Conservation (phyloP, 2,888 invertebrate species). For the Pseudoips prasinana region DNA sequence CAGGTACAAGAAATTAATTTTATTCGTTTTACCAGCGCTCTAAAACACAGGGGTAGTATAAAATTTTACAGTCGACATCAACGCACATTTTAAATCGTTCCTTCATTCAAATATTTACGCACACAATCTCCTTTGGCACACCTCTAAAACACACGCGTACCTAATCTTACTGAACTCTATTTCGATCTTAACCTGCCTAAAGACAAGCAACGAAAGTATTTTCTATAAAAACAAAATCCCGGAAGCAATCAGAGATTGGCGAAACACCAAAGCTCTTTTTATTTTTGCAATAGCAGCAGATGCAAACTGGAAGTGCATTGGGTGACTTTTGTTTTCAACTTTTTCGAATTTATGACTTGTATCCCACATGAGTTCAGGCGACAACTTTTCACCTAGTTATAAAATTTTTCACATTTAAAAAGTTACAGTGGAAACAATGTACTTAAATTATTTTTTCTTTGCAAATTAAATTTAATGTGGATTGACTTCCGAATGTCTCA, state of each 20-base stretch:
- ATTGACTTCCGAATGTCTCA: slow-evolving; percentile 7
- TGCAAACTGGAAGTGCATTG: slow-evolving; percentile 39
- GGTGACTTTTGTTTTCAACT: slow-evolving; percentile 51
- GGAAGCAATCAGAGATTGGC: slow-evolving; percentile 32
- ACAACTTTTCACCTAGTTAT: slow-evolving; percentile 55
- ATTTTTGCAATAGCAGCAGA: slow-evolving; percentile 29
- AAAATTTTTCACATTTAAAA: slow-evolving; percentile 36
- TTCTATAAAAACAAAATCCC: slow-evolving; percentile 16
- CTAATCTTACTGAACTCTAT: no score
- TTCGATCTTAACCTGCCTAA: no score
- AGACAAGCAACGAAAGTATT: no score
- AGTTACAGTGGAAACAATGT: slow-evolving; percentile 31
- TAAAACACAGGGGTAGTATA: no score
- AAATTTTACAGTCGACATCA: no score
- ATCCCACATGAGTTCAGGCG: slow-evolving; percentile 50
- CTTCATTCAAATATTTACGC: no score
- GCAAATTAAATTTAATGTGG: slow-evolving; percentile 15
- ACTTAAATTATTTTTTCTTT: slow-evolving; percentile 35
- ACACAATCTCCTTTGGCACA: no score
- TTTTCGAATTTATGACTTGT: slow-evolving; percentile 51
- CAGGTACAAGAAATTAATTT: no score
- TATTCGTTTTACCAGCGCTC: no score
- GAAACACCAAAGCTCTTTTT: slow-evolving; percentile 26
- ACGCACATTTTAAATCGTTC: no score
- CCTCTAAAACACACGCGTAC: no score